phyloP scores from a whole-genome alignment of 2,797 vertebrate genomes.

The Schizopygopsis pylzovi region DNA sequence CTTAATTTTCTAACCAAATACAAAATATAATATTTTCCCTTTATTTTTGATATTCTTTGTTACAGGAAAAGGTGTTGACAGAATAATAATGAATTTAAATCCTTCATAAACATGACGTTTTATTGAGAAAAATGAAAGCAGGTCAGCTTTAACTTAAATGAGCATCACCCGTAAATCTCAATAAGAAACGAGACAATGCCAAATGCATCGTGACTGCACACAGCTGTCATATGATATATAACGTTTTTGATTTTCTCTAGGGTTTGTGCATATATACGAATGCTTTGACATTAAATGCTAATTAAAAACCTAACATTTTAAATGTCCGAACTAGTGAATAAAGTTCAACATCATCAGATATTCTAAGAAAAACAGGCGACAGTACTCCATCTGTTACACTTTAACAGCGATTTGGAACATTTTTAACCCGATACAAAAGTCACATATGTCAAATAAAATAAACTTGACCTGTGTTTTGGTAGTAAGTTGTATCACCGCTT shows the following conservation, averaged over 20 bases:
- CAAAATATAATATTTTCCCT: background rate
- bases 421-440: background rate
- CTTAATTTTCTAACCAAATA: background rate
- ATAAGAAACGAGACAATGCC: background rate
- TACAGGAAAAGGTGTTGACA: background rate
- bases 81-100: background rate
- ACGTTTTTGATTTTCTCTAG: background rate
- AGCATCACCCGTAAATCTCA: background rate
- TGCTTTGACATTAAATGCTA: background rate
- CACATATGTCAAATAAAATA: background rate
- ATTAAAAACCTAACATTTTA: background rate
- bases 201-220: background rate
- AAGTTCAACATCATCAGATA: background rate
- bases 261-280: background rate
- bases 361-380: background rate
- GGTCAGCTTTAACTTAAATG: background rate
- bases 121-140: background rate
- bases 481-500: slow-evolving; percentile 96
- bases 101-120: background rate
- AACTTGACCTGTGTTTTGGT: slow-evolving; percentile 93
- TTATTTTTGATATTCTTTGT: background rate
- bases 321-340: background rate
- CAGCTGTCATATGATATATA: background rate
- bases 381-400: slow-evolving; percentile 22
- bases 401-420: background rate